A percentile compares a stretch with the other conserved stretches of the same genome.
Conservation (phyloP, 2,113 vertebrate species). For the Coptodon rendalli region DNA sequence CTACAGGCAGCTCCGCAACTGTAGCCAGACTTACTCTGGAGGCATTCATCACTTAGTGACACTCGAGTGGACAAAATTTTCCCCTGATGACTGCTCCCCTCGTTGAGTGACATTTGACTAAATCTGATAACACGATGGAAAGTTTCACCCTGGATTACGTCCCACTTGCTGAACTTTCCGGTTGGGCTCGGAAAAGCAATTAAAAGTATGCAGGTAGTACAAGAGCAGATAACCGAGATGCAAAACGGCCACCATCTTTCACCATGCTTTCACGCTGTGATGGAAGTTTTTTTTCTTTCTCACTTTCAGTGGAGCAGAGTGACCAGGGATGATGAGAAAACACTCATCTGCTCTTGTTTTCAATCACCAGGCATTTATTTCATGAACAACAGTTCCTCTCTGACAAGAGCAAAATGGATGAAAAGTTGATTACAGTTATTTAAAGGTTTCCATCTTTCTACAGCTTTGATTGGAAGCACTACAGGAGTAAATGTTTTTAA, state of each 20-base stretch:
- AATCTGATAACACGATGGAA: constrained; percentile 3
- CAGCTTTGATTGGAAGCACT: constrained; percentile 9
- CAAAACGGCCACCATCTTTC: not conserved
- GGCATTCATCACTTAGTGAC: constrained; percentile 56
- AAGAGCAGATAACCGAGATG: not conserved
- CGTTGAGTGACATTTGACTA: constrained; percentile 14
- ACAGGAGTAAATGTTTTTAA: constrained; percentile 3
- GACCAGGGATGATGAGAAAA: not conserved
- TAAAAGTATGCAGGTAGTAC: not conserved
- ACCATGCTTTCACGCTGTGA: not conserved
- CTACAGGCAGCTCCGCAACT: constrained; percentile 23
- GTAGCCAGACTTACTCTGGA: constrained; percentile 12
- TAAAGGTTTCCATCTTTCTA: not conserved
- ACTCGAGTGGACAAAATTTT: constrained; percentile 46
- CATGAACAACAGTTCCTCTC: not conserved
- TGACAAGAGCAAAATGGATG: constrained; percentile 10
- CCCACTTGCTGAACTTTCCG: not conserved
- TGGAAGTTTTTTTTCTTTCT: not conserved
- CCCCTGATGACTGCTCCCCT: constrained; percentile 30
- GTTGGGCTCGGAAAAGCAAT: not conserved
- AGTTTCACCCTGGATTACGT: not conserved
- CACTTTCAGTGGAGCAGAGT: not conserved
- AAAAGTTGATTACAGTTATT: constrained; percentile 29
- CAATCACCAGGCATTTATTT: not conserved
- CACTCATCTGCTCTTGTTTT: not conserved